These are phyloP conservation scores for Meandrina meandrites DNA, from an alignment of 92 coral and sea anemone species.

Conservation along the genomic window DNA sequence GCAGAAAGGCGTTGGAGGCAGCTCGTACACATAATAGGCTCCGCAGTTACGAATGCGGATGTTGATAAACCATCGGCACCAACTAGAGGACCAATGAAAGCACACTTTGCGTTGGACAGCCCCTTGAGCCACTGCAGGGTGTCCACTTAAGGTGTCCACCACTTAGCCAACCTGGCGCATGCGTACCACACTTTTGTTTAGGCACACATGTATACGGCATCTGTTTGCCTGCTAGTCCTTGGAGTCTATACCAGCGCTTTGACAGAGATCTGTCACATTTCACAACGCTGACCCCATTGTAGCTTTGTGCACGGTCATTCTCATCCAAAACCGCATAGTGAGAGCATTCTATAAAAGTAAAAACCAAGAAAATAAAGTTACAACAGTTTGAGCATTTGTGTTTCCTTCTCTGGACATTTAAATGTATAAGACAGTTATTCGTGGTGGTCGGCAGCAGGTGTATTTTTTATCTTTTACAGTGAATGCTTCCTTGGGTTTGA, in stretches of 20 bases:
- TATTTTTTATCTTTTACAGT: no score
- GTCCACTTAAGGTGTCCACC: background rate
- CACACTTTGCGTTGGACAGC: background rate
- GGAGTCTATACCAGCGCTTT: background rate
- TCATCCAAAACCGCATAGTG: background rate
- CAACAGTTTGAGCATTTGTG: no score
- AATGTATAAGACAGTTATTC: no score
- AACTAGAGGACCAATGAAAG: background rate
- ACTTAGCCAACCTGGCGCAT: conserved; percentile 15
- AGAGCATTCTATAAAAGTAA: no score
- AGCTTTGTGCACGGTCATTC: background rate
- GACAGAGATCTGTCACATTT: background rate
- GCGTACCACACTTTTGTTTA: background rate
- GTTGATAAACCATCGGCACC: background rate
- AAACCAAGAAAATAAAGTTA: no score
- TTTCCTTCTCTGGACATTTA: no score
- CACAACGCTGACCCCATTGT: background rate
- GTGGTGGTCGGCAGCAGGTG: no score
- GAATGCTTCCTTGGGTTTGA: no score
- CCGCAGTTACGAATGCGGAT: conserved; percentile 12
- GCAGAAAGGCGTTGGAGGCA: background rate
- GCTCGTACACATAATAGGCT: background rate
- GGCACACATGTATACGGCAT: conserved; percentile 3
- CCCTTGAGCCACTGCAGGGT: background rate
- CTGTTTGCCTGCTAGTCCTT: background rate